Base-by-base conservation (phyloP, 2,888 invertebrate genomes). In the Pogonocherus hispidulus region DNA sequence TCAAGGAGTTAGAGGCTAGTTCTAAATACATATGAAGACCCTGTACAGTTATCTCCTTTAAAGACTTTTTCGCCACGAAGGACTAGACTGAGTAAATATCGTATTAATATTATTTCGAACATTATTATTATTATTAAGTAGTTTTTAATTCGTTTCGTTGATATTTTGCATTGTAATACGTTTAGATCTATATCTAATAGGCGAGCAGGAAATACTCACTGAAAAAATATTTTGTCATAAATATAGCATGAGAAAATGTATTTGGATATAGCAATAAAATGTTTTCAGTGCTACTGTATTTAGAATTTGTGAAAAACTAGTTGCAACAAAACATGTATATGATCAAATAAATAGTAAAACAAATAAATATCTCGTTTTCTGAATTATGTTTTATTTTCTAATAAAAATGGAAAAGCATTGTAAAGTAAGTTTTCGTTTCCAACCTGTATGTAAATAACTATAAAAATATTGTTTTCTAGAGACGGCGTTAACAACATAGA, bases 41-140 rank as follows among this genome's bases (percentile, higher is more conserved):
- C n/a, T n/a, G n/a, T n/a, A n/a, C n/a, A n/a, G n/a, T n/a, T n/a
- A n/a, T 27, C 27, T 3, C 27, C 27, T 8, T 27, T 27, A 3
- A 3, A 27, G 27, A 3, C 8, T 27, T 3, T 27, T 27, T 5
- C 27, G 8, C 27, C 27, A 19, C 27, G 59, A 47, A 47, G 47
- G 47, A 44, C n/a, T 59, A 47, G 59, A 59, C 59, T 59, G 59
- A 59, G 27, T 46, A 22, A 11, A 52, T n/a, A n/a, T 20, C 23
- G 52, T 52, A 52, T 52, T 57, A n/a, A n/a, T n/a, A 35, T 52
- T 52, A 41, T 5, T 46, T 47, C 46, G 44, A 27, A 22, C 18
- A 35, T 59, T 32, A 19, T 14, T 22, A 20, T 20, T 47, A 49
- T 14, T 22, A 20, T 37, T 55, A 57, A 22, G 16, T 23, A 23